Base-by-base conservation (phyloP, 2,797 vertebrate species). In the Oreortyx pictus region DNA sequence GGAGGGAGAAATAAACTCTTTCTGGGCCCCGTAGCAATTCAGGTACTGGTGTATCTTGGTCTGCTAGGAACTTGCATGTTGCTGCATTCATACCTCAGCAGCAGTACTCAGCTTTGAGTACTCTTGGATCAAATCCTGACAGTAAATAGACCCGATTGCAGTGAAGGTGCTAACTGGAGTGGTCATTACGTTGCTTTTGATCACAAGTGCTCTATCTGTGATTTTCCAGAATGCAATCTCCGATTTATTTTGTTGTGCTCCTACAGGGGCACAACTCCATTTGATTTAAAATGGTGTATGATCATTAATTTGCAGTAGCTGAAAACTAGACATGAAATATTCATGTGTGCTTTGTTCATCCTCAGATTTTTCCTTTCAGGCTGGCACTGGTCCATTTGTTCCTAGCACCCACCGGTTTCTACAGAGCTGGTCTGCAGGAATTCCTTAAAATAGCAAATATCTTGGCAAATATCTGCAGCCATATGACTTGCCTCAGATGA, bases 241-340 rank as follows among this genome's bases (percentile, higher is more conserved):
- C 22, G 74, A 10, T 71, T 44, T 66, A 59, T 66, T 74, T 62
- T 39, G 16, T 52, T 76, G 24, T 59, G 1, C 9, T 66, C 5
- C 64, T 73, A 50, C 62, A 75, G 39, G n/a, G 31, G 4, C 25
- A 86, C 15, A 76, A 11, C 8, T 25, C 66, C 31, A 49, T 41
- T 10, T 66, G 27, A 8, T 61, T n/a, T 75, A 70, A 78, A 5
- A 47, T 9, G 4, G 13, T 62, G 3, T 31, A 22, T 74, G n/a
- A 54, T 74, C 7, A 81, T 23, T n/a, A 35, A 39, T 57, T 81
- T 75, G 37, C 27, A 67, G 43, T 35, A 81, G 43, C 16, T 81
- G 27, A 81, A 92, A 90, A 93, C 8, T n/a, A 62, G 31, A 6
- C 12, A 60, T 75, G n/a, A 81, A 83, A 89, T 91, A 85, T 57